Conservation (phyloP, 2,888 invertebrate genomes). For the Diplazon laetatorius region DNA sequence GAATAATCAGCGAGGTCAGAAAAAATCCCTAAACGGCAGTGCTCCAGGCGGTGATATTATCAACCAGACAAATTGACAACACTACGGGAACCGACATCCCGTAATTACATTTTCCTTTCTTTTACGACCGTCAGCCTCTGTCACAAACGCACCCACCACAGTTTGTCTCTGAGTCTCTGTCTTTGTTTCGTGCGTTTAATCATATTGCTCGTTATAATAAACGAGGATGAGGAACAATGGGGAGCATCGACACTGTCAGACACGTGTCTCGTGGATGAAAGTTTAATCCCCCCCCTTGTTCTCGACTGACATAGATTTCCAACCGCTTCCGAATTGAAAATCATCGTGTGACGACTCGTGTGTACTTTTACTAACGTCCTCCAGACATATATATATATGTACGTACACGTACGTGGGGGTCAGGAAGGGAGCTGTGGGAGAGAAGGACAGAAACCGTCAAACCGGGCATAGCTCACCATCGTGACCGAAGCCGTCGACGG, state of each 20-base stretch:
- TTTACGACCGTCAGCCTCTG: too few species aligned
- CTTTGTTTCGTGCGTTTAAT: background rate
- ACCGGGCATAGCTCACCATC: background rate
- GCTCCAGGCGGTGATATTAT: too few species aligned
- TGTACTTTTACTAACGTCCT: background rate
- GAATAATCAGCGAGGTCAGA: too few species aligned
- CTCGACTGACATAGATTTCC: constrained; percentile 51
- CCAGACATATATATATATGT: background rate
- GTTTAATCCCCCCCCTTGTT: constrained; percentile 54
- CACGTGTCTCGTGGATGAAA: constrained; percentile 51
- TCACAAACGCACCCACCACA: too few species aligned
- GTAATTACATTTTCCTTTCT: too few species aligned
- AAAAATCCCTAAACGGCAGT: too few species aligned
- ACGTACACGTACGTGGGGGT: background rate
- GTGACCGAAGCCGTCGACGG: background rate
- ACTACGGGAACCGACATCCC: too few species aligned
- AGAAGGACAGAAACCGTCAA: background rate
- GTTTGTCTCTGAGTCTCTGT: constrained; percentile 11
- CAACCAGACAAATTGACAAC: too few species aligned
- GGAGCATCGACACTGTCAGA: constrained; percentile 22
- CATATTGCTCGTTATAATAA: constrained; percentile 14
- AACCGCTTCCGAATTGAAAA: constrained; percentile 51
- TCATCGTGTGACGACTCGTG: constrained; percentile 28
- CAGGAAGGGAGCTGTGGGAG: too few species aligned
- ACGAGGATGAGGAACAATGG: background rate